These are phyloP conservation scores for Dioctria linearis DNA, from an alignment of 2,888 invertebrate species.

Conservation along the genomic window DNA sequence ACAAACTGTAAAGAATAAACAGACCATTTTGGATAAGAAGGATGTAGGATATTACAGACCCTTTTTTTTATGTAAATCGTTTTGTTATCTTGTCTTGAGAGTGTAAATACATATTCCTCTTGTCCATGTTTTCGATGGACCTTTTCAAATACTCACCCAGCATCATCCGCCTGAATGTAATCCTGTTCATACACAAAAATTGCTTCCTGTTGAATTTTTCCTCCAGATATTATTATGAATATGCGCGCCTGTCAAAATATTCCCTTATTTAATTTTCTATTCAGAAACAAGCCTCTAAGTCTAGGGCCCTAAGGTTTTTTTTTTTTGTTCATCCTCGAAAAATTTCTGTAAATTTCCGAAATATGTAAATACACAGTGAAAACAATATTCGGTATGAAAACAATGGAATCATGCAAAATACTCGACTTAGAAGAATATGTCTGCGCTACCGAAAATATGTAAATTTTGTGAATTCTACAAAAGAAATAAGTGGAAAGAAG, in stretches of 20 bases:
- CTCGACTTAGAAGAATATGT: conserved; percentile 1
- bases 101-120: not conserved
- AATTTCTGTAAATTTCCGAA: conserved; percentile 25
- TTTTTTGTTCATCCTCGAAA: conserved; percentile 1
- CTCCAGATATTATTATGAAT: conserved; percentile 10
- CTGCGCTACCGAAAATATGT: conserved; percentile 19
- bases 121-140: not conserved
- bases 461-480: not conserved
- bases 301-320: not conserved
- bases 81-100: too few species aligned
- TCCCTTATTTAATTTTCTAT: conserved; percentile 21
- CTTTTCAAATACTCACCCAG: not conserved
- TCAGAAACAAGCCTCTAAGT: conserved; percentile 5
- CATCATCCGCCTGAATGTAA: not conserved
- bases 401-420: conserved; percentile 39
- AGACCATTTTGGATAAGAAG: too few species aligned
- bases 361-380: conserved; percentile 32
- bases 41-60: too few species aligned
- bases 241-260: conserved; percentile 20
- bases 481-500: conserved; percentile 7
- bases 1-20: too few species aligned
- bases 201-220: not conserved
- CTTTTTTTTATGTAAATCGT: too few species aligned
- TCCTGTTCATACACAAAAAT: not conserved
- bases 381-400: conserved; percentile 34